Evolutionary conservation across 1,140 invertebrate species (phyloP), one percentile per base, ranked within the genome.

Genomic region (Thaumatotibia leucotreta): DNA sequence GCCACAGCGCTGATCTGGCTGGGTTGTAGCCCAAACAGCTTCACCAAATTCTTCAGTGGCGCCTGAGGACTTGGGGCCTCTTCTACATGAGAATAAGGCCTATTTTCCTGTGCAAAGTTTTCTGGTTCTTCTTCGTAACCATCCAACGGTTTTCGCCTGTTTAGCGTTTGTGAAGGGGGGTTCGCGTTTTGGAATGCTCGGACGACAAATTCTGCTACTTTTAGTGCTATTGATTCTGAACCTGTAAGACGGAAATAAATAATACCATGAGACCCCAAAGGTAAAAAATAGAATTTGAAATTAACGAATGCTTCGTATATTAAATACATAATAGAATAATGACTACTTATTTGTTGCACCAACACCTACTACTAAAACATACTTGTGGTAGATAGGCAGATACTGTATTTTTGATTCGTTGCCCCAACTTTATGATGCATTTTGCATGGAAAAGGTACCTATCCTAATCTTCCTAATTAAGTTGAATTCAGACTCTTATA

Each of bases 1-100:
- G 95, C 95, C 49, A 97, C 94, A 0, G 96, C 95, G 24, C 95
- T 94, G 17, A 97, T 91, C 86, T 96, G 95, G 23, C 92, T 93
- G 0, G 94, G 92, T 78, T 97, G 95, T 49, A 97, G 92, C 14
- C 95, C 95, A 45, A 97, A 88, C 29, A 97, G 89, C 27, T 93
- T 92, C 52, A 97, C 92, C 76, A 97, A 92, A 14, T 89, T 82
- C 32, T 72, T 78, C 63, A 86, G 71, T 5, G 86, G 86, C 8
- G 81, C 75, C 69, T 82, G 66, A 0, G 75, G 65, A 65, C 69
- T 70, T 24, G 80, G 66, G 39, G 68, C 71, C 68, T 84, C 82
- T 66, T 86, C 69, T 0, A 80, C 61, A 33, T 80, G 70, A 50
- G 69, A 70, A 72, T 77, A 66, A 61, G 73, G 76, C 33, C 65